Percentiles rank a stretch among this genome's conserved stretches.
Conservation (phyloP, 1,140 invertebrate genomes). For the Thaumetopoea pityocampa region DNA sequence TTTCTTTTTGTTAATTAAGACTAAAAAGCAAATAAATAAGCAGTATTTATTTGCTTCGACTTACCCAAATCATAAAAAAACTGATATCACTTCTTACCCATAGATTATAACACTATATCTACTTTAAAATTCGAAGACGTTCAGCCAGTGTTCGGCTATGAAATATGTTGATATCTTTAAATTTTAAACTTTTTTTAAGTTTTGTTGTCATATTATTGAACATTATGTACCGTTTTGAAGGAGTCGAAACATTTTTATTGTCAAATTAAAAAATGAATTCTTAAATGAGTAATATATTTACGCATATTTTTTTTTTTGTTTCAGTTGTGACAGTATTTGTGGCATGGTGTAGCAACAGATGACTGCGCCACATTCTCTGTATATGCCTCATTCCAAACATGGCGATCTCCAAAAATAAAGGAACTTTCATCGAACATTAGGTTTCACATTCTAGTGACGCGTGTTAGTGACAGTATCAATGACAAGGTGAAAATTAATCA, state of each 20-base stretch:
- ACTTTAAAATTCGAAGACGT: too few species aligned
- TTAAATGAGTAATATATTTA: neutral
- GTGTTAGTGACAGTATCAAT: constrained; percentile 40
- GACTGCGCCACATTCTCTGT: constrained; percentile 28
- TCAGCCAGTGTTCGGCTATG: too few species aligned
- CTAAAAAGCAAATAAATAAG: too few species aligned
- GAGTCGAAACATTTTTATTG: neutral
- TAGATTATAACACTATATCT: too few species aligned
- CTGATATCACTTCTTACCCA: too few species aligned
- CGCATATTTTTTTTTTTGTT: constrained; percentile 44
- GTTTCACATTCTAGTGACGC: constrained; percentile 13
- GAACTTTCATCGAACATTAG: constrained; percentile 22
- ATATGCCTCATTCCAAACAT: constrained; percentile 42
- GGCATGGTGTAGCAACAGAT: constrained; percentile 34
- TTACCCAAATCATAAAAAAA: too few species aligned
- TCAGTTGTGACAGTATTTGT: constrained; percentile 52
- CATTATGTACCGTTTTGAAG: too few species aligned
- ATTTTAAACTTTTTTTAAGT: too few species aligned
- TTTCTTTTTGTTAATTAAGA: too few species aligned
- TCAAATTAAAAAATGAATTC: neutral
- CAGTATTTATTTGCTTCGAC: too few species aligned
- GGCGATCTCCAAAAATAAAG: constrained; percentile 27
- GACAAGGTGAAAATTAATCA: constrained; percentile 56
- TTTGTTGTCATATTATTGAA: too few species aligned
- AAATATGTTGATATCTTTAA: too few species aligned